Percentiles rank a stretch among this genome's conserved stretches.
Conservation (phyloP, 1,140 invertebrate species). For the Sesamia nonagrioides region DNA sequence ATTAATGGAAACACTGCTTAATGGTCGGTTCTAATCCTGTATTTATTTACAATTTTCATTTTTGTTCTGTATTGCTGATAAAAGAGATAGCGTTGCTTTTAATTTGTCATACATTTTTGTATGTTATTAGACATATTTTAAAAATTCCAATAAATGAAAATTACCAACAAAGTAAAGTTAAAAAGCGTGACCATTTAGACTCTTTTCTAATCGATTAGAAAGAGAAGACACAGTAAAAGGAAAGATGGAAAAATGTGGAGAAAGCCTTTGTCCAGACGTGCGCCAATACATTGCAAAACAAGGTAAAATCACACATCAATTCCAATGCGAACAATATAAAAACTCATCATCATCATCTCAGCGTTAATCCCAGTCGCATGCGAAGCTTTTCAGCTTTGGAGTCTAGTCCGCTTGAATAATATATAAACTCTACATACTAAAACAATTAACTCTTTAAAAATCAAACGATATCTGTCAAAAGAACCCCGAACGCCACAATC, state of each 20-base stretch:
- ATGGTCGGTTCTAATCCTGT: slow-evolving; percentile 69
- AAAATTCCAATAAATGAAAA: not conserved
- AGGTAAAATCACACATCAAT: not conserved
- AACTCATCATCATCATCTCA: too few species aligned
- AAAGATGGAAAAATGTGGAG: too few species aligned
- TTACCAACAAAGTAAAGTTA: not conserved
- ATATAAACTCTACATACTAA: not conserved
- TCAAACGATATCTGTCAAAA: slow-evolving; percentile 22
- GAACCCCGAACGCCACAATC: slow-evolving; percentile 7
- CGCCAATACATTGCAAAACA: too few species aligned
- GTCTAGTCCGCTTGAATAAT: too few species aligned
- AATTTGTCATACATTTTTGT: slow-evolving; percentile 3
- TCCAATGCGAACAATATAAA: too few species aligned
- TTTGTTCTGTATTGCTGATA: slow-evolving; percentile 57
- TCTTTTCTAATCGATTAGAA: too few species aligned
- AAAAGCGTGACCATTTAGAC: too few species aligned
- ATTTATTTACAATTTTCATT: slow-evolving; percentile 65
- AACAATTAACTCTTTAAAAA: not conserved
- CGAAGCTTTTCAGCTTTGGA: too few species aligned
- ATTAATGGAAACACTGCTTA: slow-evolving; percentile 68
- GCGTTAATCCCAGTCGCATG: too few species aligned
- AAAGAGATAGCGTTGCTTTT: slow-evolving; percentile 23
- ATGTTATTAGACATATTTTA: not conserved
- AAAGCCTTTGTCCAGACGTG: too few species aligned
- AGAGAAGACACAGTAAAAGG: too few species aligned